Conservation (phyloP, 2,113 vertebrate genomes). For the Gavialis gangeticus region DNA sequence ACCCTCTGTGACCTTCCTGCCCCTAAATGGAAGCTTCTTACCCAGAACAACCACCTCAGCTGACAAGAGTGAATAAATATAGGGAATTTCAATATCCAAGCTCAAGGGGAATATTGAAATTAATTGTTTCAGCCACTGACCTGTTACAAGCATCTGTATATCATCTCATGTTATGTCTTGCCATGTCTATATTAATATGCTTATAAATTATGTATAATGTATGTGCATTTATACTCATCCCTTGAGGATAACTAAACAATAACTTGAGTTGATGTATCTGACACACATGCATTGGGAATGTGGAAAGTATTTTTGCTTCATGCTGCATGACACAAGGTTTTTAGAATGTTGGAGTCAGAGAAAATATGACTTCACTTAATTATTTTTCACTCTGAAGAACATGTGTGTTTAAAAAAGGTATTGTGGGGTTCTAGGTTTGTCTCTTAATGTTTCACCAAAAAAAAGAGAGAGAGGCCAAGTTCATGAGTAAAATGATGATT, state of each 20-base stretch:
- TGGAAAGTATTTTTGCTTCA: neutral
- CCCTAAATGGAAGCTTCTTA: neutral
- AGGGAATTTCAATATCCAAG: neutral
- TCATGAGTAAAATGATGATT: neutral
- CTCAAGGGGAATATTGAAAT: conserved; percentile 2
- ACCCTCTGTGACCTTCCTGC: neutral
- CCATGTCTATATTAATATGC: neutral
- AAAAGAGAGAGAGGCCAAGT: neutral
- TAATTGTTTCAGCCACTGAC: neutral
- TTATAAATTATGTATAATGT: conserved; percentile 24
- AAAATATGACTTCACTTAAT: neutral
- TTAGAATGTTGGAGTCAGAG: neutral
- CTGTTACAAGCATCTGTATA: neutral
- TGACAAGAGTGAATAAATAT: neutral
- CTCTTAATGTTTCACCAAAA: neutral
- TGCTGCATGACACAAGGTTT: neutral
- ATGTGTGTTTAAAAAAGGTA: neutral
- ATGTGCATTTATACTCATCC: neutral
- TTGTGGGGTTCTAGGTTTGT: neutral
- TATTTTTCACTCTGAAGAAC: neutral
- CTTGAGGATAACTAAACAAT: conserved; percentile 14
- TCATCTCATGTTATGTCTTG: neutral
- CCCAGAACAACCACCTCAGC: neutral
- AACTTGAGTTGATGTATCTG: neutral
- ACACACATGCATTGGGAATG: neutral